A percentile compares a stretch with the other conserved stretches of the same genome.
Evolutionary conservation across 2,888 invertebrate genomes (phyloP).

Genomic region (Nemapogon koenigi): DNA sequence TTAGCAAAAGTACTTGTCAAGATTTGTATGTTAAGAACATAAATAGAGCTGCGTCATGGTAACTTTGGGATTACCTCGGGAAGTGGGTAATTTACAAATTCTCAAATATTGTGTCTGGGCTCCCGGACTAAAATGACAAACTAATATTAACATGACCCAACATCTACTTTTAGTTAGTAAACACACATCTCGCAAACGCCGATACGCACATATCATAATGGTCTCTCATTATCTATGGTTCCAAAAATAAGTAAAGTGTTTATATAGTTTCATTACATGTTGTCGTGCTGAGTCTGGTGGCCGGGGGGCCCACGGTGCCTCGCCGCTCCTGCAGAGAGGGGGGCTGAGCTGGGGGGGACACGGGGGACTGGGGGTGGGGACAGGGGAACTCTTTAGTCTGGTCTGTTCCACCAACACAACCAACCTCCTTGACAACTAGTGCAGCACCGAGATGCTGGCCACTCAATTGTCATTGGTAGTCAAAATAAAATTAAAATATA

Average conservation of each 20-base stretch:
- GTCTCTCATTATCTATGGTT: slow-evolving; percentile 49
- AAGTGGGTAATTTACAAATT: too few relatives aligned
- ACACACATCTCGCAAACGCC: slow-evolving; percentile 25
- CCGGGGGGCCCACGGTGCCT: slow-evolving; percentile 21
- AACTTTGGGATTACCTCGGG: too few relatives aligned
- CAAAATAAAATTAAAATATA: too few relatives aligned
- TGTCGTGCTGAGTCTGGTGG: slow-evolving; percentile 35
- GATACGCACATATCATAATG: slow-evolving; percentile 60
- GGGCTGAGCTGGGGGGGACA: slow-evolving; percentile 4
- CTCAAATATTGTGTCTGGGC: too few relatives aligned
- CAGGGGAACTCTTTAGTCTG: slow-evolving; percentile 23
- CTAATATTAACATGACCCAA: too few relatives aligned
- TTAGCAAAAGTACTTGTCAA: too few relatives aligned
- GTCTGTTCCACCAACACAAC: not conserved
- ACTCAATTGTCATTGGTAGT: too few relatives aligned
- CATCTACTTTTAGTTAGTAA: too few relatives aligned
- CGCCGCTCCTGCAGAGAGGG: slow-evolving; percentile 38
- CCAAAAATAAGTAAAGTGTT: slow-evolving; percentile 51
- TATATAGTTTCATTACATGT: slow-evolving; percentile 57
- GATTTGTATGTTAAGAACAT: too few relatives aligned
- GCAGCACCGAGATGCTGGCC: too few relatives aligned
- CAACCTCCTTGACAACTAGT: not conserved
- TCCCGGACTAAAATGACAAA: too few relatives aligned
- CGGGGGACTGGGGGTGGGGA: slow-evolving; percentile 30
- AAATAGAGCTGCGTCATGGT: too few relatives aligned